Base-by-base conservation (phyloP, 2,113 vertebrate species). In the Aythya baeri region DNA sequence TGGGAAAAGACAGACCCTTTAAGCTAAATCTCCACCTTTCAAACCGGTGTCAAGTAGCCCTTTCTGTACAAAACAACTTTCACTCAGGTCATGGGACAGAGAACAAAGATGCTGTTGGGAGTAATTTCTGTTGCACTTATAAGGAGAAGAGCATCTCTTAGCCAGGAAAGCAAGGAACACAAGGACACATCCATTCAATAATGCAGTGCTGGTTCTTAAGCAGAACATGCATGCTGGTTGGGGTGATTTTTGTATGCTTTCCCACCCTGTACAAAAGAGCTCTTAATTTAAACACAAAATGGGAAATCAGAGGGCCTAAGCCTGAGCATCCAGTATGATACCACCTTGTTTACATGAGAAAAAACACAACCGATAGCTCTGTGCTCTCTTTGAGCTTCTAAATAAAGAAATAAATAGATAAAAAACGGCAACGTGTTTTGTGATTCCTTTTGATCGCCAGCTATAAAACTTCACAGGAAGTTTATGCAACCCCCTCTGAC, bases 391-490 rank as follows among this genome's bases (percentile, higher is more conserved):
- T 90, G 85, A 91, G 87, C 59, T 36, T 52, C 13, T 72, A 86
- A 92, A 89, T 31, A 87, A 72, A 68, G 25, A 80, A 57, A 86
- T 54, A 83, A 83, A 97, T 74, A 89, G 15, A 90, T n/a, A 89
- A 86, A 82, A 84, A 94, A 89, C 27, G 38, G 80, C 74, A 88
- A 67, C 29, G 59, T 84, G 52, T 82, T 92, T 92, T 82, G 76
- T 38, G 70, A 93, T 93, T 92, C 63, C 79, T 95, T 96, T 93
- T 95, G 82, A 95, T 96, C 32, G 2, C 27, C 88, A 92, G 5
- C 88, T 93, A 83, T 25, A 44, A 85, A 95, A 96, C 67, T 80
- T 83, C 81, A 92, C 74, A 83, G 93, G 88, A 97, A 94, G 91
- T 96, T 95, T 96, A 96, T 50, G 63, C 59, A 91, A 90, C 15